Evolutionary conservation across 1,140 invertebrate species (phyloP).

Genomic region (Drosophila ficusphila): DNA sequence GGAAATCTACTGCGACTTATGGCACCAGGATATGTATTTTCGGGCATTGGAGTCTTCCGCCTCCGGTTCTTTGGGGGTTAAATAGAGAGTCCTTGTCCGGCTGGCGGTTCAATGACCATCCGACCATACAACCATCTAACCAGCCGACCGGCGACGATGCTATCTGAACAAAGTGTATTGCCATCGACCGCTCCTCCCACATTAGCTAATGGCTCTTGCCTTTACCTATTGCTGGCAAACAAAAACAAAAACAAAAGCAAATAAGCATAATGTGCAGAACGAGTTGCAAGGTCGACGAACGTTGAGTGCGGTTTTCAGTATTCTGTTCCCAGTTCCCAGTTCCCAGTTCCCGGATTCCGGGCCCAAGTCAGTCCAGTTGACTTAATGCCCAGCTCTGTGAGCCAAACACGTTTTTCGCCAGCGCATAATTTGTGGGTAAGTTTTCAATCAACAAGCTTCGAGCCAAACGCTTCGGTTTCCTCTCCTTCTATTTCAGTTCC

Average conservation of each 20-base stretch:
- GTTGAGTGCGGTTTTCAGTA: constrained; percentile 42
- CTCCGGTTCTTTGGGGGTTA: constrained; percentile 35
- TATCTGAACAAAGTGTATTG: constrained; percentile 23
- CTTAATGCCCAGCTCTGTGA: constrained; percentile 35
- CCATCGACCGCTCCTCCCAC: constrained; percentile 22
- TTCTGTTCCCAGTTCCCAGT: background rate
- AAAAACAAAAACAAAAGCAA: constrained; percentile 22
- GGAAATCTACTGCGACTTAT: constrained; percentile 70
- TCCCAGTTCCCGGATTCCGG: constrained; percentile 5
- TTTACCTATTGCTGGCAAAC: constrained; percentile 26
- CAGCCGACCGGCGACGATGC: constrained; percentile 25
- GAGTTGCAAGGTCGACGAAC: constrained; percentile 80
- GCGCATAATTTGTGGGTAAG: constrained; percentile 55
- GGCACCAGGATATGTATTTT: constrained; percentile 57
- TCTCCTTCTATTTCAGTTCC: background rate
- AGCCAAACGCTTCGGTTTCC: constrained; percentile 5
- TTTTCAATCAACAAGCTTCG: constrained; percentile 43
- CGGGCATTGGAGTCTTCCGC: constrained; percentile 25
- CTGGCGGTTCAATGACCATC: constrained; percentile 45
- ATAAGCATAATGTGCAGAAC: constrained; percentile 51
- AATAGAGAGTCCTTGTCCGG: constrained; percentile 19
- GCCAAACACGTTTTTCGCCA: constrained; percentile 50
- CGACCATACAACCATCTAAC: no score
- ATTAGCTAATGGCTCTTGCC: background rate
- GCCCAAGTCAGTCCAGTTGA: constrained; percentile 6